Evolutionary conservation across 2,888 invertebrate species (phyloP).

Genomic region (Drosophila tripunctata): DNA sequence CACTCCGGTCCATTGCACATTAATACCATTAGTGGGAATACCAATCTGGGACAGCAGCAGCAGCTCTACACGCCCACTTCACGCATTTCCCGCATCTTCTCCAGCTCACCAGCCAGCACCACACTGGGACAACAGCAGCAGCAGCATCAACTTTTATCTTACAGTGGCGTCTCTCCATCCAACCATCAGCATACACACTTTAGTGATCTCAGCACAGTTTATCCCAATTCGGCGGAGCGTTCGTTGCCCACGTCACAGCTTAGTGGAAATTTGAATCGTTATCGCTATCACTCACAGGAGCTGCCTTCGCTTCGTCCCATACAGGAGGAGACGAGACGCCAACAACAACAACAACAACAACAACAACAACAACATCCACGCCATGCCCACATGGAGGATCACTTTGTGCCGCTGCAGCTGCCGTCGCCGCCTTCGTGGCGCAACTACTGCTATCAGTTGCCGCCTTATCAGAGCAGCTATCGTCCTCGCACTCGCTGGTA

Average conservation of each 20-base stretch:
- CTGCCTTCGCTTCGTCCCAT: slow-evolving; percentile 89
- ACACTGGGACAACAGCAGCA: slow-evolving; percentile 81
- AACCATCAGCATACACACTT: slow-evolving; percentile 86
- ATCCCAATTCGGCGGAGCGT: slow-evolving; percentile 91
- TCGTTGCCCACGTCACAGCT: slow-evolving; percentile 89
- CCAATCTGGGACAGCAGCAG: slow-evolving; percentile 56
- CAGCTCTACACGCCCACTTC: slow-evolving; percentile 84
- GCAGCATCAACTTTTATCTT: slow-evolving; percentile 61
- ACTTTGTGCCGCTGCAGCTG: slow-evolving; percentile 87
- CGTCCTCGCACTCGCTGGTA: slow-evolving; percentile 88
- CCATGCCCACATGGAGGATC: slow-evolving; percentile 46
- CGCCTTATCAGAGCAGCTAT: slow-evolving; percentile 84
- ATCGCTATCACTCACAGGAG: slow-evolving; percentile 88
- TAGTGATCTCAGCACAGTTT: slow-evolving; percentile 94
- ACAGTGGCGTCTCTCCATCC: slow-evolving; percentile 29
- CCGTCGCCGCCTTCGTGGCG: slow-evolving; percentile 87
- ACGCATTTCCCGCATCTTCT: slow-evolving; percentile 86
- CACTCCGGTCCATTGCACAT: slow-evolving; percentile 83
- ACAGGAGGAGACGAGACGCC: slow-evolving; percentile 88
- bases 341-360: slow-evolving; percentile 49
- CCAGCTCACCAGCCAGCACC: slow-evolving; percentile 88
- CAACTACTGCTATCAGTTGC: slow-evolving; percentile 83
- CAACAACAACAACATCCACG: slow-evolving; percentile 10
- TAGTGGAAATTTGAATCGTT: slow-evolving; percentile 85
- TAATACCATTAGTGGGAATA: slow-evolving; percentile 81